These are phyloP conservation scores for Fulica atra DNA, from an alignment of 2,113 vertebrate species.

Conservation along the genomic window DNA sequence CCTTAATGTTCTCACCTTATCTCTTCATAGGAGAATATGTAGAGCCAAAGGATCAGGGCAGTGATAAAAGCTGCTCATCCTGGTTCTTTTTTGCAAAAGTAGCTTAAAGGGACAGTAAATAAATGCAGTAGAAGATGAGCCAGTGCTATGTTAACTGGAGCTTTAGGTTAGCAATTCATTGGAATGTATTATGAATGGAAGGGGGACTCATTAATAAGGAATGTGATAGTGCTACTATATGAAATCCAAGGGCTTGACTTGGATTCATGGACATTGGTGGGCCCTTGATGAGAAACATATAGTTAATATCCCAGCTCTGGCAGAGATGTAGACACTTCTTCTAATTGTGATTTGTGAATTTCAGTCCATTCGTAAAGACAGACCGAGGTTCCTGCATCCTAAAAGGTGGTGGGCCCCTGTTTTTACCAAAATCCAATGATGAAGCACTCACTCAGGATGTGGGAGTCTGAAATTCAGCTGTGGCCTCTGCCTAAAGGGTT, in stretches of 20 bases:
- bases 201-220: neutral
- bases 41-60: neutral
- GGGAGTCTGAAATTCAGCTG: neutral
- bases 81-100: neutral
- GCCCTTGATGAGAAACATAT: neutral
- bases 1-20: neutral
- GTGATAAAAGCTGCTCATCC: neutral
- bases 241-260: neutral
- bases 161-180: neutral
- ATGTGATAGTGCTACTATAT: neutral
- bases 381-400: neutral
- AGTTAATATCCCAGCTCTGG: neutral
- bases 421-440: neutral
- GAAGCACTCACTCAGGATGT: neutral
- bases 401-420: neutral
- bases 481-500: neutral
- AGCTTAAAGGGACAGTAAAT: neutral
- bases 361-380: neutral
- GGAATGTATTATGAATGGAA: neutral
- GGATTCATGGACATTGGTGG: neutral
- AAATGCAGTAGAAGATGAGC: neutral
- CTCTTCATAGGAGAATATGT: neutral
- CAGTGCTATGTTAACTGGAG: neutral
- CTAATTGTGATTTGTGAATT: neutral
- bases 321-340: neutral